Percentiles rank a stretch among this genome's conserved stretches.
These are phyloP conservation scores for Thera obeliscata DNA, from an alignment of 2,888 invertebrate species.

Conservation along the genomic window DNA sequence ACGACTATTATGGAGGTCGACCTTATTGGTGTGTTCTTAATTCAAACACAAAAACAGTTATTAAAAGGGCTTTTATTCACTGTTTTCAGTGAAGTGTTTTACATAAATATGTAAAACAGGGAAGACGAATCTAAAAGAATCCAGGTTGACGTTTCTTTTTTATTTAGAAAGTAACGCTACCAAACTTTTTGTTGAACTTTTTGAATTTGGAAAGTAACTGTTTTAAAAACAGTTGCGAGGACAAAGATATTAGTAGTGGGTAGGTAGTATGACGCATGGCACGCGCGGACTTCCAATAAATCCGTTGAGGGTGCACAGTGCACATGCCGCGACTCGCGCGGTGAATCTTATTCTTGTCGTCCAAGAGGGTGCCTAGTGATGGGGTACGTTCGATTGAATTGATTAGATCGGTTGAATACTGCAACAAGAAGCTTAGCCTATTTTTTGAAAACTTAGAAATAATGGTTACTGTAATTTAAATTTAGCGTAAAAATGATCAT, in stretches of 20 bases:
- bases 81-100: too few relatives aligned
- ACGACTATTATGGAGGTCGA: too few relatives aligned
- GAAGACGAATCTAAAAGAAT: neutral
- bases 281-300: constrained; percentile 75
- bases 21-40: too few relatives aligned
- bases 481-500: too few relatives aligned
- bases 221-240: constrained; percentile 44
- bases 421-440: neutral
- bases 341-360: constrained; percentile 78
- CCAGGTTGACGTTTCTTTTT: neutral
- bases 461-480: too few relatives aligned
- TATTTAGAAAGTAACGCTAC: neutral
- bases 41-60: too few relatives aligned
- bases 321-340: constrained; percentile 72
- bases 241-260: constrained; percentile 37
- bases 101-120: neutral
- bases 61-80: too few relatives aligned
- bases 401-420: constrained; percentile 6
- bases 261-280: constrained; percentile 51
- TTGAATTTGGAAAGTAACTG: constrained; percentile 42
- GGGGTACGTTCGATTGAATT: constrained; percentile 49
- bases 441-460: neutral
- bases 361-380: constrained; percentile 65
- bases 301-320: constrained; percentile 80
- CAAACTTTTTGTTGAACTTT: constrained; percentile 11